Percentiles rank a stretch among this genome's conserved stretches.
Conservation (phyloP, 2,888 invertebrate genomes). For the Xestia xanthographa region DNA sequence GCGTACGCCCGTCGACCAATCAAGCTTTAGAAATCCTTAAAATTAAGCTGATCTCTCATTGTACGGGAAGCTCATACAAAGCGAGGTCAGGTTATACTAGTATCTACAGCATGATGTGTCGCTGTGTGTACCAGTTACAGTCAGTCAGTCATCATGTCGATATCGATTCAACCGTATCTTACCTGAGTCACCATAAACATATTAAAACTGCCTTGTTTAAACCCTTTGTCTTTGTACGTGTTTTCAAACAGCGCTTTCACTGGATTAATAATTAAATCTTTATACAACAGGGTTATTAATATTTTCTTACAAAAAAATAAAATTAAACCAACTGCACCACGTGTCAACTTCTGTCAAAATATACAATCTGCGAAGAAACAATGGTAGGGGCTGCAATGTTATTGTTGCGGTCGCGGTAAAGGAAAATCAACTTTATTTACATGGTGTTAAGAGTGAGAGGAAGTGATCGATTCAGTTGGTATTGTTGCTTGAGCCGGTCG, state of each 20-base stretch:
- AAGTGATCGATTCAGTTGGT: conserved; percentile 26
- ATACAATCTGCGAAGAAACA: conserved; percentile 62
- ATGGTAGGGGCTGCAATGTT: conserved; percentile 56
- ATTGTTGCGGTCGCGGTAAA: not conserved
- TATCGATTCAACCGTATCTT: not conserved
- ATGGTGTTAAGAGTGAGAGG: conserved; percentile 7
- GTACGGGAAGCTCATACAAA: too few species aligned
- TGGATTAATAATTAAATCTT: conserved; percentile 58
- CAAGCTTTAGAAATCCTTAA: too few species aligned
- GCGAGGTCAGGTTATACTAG: too few species aligned
- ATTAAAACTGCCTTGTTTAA: conserved; percentile 28
- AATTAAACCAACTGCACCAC: conserved; percentile 45
- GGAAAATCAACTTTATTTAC: conserved; percentile 37
- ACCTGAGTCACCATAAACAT: conserved; percentile 30
- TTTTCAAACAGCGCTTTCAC: conserved; percentile 60
- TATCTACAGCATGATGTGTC: too few species aligned
- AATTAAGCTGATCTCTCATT: too few species aligned
- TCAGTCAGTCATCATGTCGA: too few species aligned
- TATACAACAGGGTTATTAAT: conserved; percentile 50
- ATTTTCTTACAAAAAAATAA: conserved; percentile 55
- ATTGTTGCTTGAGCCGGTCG: conserved; percentile 48
- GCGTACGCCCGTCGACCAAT: too few species aligned
- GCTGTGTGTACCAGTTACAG: too few species aligned
- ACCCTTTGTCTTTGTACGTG: conserved; percentile 55
- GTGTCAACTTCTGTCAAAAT: conserved; percentile 69